phyloP scores from a whole-genome alignment of 1,140 invertebrate species.

The Drosophila ironensis region DNA sequence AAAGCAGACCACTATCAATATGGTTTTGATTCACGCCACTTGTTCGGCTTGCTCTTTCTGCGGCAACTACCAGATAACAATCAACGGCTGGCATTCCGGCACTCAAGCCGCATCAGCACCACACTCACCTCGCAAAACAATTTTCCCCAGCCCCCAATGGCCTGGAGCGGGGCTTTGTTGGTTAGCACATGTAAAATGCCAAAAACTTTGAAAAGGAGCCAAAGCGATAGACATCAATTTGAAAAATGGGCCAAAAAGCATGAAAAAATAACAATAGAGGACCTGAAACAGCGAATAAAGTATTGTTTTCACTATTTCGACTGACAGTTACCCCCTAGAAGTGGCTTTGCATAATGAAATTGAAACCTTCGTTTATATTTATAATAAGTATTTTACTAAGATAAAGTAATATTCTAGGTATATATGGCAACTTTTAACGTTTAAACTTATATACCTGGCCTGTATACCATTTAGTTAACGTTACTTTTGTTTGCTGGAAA shows the following conservation, averaged over 20 bases:
- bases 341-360: no score
- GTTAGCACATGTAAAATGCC: conserved; percentile 75
- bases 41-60: conserved; percentile 32
- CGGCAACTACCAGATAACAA: conserved; percentile 29
- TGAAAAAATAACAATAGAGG: conserved; percentile 9
- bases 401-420: no score
- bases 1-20: conserved; percentile 39
- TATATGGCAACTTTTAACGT: no score
- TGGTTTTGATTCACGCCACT: conserved; percentile 36
- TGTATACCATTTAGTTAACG: conserved; percentile 60
- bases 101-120: conserved; percentile 19
- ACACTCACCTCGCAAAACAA: conserved; percentile 16
- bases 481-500: conserved; percentile 38
- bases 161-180: conserved; percentile 34
- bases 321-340: not conserved
- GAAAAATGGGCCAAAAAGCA: conserved; percentile 54
- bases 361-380: no score
- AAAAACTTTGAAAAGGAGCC: conserved; percentile 71
- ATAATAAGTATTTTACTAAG: no score
- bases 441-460: no score
- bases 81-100: conserved; percentile 22
- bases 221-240: conserved; percentile 73
- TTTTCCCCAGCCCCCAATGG: conserved; percentile 1
- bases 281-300: not conserved
- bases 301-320: not conserved